These are phyloP conservation scores for Aleiodes sp. DNA, from an alignment of 1,140 invertebrate species.

Conservation along the genomic window DNA sequence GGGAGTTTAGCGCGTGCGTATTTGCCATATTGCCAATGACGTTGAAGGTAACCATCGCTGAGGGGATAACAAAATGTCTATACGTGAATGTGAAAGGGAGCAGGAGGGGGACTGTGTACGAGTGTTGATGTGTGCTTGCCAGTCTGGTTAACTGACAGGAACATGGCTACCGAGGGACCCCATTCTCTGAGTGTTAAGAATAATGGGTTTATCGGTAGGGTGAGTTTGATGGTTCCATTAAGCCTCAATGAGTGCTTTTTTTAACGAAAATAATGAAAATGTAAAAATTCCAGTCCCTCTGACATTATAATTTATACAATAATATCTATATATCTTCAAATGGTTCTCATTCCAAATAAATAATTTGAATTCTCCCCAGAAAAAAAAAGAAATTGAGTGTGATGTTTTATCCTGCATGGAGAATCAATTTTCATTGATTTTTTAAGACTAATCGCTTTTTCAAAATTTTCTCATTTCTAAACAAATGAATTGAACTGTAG, in stretches of 20 bases:
- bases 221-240: conserved; percentile 41
- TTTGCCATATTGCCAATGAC: conserved; percentile 6
- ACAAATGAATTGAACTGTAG: no score
- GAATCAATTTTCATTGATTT: no score
- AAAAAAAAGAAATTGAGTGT: no score
- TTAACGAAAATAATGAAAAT: conserved; percentile 4
- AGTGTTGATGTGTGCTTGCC: conserved; percentile 21
- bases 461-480: no score
- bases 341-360: no score
- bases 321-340: no score
- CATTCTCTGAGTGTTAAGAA: conserved; percentile 14
- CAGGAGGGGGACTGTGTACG: background rate
- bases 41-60: conserved; percentile 8
- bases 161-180: conserved; percentile 48
- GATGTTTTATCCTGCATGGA: no score
- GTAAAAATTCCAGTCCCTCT: background rate
- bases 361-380: no score
- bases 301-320: background rate
- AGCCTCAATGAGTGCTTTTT: conserved; percentile 40
- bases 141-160: conserved; percentile 36
- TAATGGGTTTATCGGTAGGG: conserved; percentile 13
- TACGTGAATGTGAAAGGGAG: conserved; percentile 20
- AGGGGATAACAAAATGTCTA: conserved; percentile 9
- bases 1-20: conserved; percentile 17
- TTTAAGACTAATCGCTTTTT: no score